Conservation (phyloP, 2,888 invertebrate genomes). For the Aplocera efformata region DNA sequence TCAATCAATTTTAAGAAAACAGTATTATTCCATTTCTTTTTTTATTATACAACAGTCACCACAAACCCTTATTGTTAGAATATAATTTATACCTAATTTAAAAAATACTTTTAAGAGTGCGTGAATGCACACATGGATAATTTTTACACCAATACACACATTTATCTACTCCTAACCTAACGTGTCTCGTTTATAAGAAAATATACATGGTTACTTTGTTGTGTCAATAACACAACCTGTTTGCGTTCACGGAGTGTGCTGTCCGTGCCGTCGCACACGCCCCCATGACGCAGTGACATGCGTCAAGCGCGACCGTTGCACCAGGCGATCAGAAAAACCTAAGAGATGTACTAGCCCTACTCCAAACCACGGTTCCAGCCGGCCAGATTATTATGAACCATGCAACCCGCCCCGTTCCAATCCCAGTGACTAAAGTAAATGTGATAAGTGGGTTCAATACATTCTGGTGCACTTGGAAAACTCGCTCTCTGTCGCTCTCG, state of each 20-base stretch:
- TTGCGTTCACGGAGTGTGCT: conserved; percentile 16
- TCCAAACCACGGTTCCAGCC: conserved; percentile 11
- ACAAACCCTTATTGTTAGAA: too few species aligned
- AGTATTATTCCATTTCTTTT: too few species aligned
- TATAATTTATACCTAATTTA: too few species aligned
- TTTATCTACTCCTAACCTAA: conserved; percentile 9
- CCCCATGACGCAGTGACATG: conserved; percentile 74
- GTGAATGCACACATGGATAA: conserved; percentile 15
- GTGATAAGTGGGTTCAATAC: conserved; percentile 24
- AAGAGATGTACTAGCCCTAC: conserved; percentile 52
- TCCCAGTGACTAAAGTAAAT: conserved; percentile 4
- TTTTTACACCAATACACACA: conserved; percentile 7
- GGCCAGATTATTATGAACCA: conserved; percentile 22
- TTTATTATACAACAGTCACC: too few species aligned
- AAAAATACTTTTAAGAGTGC: conserved; percentile 4
- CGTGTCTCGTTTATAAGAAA: conserved; percentile 15
- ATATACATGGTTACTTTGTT: conserved; percentile 12
- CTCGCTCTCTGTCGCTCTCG: conserved; percentile 45
- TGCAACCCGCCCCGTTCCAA: conserved; percentile 24
- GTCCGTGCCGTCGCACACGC: conserved; percentile 51
- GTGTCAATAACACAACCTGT: conserved; percentile 17
- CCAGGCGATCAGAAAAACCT: conserved; percentile 53
- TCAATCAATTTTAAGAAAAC: too few species aligned
- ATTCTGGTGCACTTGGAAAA: conserved; percentile 30
- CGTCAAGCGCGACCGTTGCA: conserved; percentile 69